Evolutionary conservation across 37 sponge, comb jelly and placozoan species (phyloP).

Genomic region (Aphrocallistes beatrix): DNA sequence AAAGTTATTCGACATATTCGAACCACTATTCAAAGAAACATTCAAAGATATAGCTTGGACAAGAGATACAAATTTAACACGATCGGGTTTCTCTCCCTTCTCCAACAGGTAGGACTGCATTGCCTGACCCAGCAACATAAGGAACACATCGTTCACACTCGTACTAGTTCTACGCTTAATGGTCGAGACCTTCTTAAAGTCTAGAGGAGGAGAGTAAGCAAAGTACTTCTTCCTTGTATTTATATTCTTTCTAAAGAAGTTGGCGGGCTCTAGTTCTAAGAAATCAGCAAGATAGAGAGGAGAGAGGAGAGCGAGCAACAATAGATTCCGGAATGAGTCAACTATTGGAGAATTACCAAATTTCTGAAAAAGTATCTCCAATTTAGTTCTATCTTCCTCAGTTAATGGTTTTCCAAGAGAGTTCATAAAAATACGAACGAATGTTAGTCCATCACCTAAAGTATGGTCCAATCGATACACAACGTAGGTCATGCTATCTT

Average conservation of each 20-base stretch:
- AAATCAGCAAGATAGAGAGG: neutral
- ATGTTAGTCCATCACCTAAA: neutral
- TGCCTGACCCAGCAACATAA: neutral
- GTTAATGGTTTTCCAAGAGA: neutral
- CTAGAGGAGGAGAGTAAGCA: neutral
- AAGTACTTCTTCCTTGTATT: neutral
- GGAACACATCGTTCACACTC: neutral
- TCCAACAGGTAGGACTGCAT: neutral
- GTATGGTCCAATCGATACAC: neutral
- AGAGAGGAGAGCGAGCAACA: neutral
- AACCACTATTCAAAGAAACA: neutral
- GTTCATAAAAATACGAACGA: constrained; percentile 4
- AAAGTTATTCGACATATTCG: neutral
- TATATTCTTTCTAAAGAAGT: no score
- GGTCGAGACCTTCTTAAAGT: neutral
- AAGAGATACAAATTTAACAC: neutral
- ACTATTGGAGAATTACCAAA: neutral
- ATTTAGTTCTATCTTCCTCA: neutral
- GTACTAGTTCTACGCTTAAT: neutral
- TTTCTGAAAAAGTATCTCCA: neutral
- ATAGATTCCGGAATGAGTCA: neutral
- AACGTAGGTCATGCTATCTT: neutral
- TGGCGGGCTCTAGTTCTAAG: neutral
- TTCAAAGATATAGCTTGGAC: neutral
- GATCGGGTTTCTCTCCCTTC: neutral